Conservation (phyloP, 2,888 invertebrate species). For the Cantharis nigra region DNA sequence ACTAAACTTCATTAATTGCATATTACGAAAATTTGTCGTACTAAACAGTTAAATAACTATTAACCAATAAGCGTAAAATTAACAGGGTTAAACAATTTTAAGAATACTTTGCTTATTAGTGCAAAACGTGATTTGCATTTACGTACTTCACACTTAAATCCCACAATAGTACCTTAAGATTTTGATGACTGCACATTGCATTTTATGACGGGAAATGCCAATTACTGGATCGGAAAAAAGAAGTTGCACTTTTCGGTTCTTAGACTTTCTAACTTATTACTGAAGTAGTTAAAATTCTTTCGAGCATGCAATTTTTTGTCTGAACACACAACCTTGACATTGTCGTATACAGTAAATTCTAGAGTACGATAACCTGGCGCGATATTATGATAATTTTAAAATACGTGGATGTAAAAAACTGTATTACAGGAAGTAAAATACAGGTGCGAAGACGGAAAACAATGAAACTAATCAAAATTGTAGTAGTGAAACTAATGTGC, state of each 20-base stretch:
- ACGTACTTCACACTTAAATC: neutral
- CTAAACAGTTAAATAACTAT: neutral
- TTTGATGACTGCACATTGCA: neutral
- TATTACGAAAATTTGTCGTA: neutral
- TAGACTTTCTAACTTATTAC: slow-evolving; percentile 21
- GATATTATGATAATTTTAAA: slow-evolving; percentile 14
- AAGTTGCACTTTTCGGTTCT: slow-evolving; percentile 5
- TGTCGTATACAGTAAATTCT: slow-evolving; percentile 23
- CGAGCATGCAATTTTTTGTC: slow-evolving; percentile 18
- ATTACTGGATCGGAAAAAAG: slow-evolving; percentile 15
- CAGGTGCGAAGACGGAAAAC: slow-evolving; percentile 38
- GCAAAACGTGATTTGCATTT: slow-evolving; percentile 9
- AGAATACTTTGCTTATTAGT: neutral
- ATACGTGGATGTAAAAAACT: slow-evolving; percentile 23
- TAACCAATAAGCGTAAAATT: neutral
- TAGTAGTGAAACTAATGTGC: neutral
- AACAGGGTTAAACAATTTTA: neutral
- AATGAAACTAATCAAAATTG: neutral
- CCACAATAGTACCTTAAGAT: neutral
- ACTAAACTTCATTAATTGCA: neutral
- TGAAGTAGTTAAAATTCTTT: slow-evolving; percentile 11
- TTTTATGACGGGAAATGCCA: slow-evolving; percentile 16
- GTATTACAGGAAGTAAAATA: slow-evolving; percentile 40
- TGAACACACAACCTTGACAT: slow-evolving; percentile 41
- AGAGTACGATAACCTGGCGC: slow-evolving; percentile 21